Conservation (phyloP, 1,140 invertebrate species). For the Drosophila leontia region DNA sequence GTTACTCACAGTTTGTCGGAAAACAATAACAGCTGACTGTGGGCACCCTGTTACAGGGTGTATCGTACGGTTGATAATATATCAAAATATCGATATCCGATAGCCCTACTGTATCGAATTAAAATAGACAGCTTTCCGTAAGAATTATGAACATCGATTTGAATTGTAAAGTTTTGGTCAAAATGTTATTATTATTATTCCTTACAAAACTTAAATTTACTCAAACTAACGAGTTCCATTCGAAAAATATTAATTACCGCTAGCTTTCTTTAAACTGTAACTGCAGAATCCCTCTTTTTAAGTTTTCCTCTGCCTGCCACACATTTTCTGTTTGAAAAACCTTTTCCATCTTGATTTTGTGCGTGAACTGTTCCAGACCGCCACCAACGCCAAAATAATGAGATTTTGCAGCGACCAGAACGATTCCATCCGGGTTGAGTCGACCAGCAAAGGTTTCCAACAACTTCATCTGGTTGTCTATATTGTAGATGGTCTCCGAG, state of each 20-base stretch:
- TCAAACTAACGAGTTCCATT: no score
- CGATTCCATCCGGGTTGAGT: constrained; percentile 88
- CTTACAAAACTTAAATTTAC: background rate
- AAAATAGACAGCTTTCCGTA: background rate
- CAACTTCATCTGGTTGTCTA: constrained; percentile 91
- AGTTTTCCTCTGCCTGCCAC: constrained; percentile 87
- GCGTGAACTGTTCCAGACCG: constrained; percentile 90
- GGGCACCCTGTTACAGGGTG: constrained; percentile 12
- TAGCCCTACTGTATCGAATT: background rate
- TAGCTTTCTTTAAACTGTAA: constrained; percentile 80
- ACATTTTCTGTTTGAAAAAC: constrained; percentile 86
- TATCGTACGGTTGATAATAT: background rate
- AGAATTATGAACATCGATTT: no score
- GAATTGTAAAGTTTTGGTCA: no score
- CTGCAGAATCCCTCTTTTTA: constrained; percentile 87
- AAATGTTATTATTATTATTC: no score
- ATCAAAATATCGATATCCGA: no score
- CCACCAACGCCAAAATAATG: constrained; percentile 97
- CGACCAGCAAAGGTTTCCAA: constrained; percentile 88
- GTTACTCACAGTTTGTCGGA: constrained; percentile 30
- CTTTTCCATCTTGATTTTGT: constrained; percentile 86
- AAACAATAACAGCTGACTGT: constrained; percentile 27
- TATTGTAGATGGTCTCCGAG: constrained; percentile 96
- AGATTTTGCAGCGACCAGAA: constrained; percentile 92
- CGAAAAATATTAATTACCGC: background rate